These are phyloP conservation scores for Rhingia campestris DNA, from an alignment of 2,888 invertebrate species.

Conservation along the genomic window DNA sequence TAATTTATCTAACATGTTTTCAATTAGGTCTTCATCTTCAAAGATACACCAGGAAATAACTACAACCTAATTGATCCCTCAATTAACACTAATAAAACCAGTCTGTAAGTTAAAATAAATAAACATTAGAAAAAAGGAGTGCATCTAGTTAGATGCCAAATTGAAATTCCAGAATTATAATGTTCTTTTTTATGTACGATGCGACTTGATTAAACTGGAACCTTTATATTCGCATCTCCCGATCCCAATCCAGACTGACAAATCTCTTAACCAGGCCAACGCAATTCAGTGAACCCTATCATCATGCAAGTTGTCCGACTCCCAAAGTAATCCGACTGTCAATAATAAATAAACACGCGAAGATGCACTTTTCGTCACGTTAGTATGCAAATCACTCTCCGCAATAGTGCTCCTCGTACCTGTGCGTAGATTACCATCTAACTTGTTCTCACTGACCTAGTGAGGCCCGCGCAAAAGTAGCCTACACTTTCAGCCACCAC, in stretches of 20 bases:
- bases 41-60: too few species aligned
- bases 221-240: too few species aligned
- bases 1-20: too few species aligned
- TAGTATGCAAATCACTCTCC: not conserved
- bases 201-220: too few species aligned
- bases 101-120: too few species aligned
- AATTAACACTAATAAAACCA: too few species aligned
- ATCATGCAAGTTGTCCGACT: not conserved
- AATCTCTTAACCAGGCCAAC: slow-evolving; percentile 20
- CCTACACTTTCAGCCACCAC: slow-evolving; percentile 44
- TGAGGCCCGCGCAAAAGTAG: slow-evolving; percentile 5
- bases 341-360: not conserved
- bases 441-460: slow-evolving; percentile 70
- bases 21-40: too few species aligned
- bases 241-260: not conserved
- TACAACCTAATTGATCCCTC: too few species aligned
- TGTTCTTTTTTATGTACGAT: too few species aligned
- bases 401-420: not conserved
- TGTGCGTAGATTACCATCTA: slow-evolving; percentile 3
- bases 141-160: too few species aligned
- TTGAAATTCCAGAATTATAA: too few species aligned
- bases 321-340: not conserved
- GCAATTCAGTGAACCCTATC: slow-evolving; percentile 11
- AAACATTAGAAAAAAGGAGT: too few species aligned
- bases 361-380: not conserved